phyloP scores from a whole-genome alignment of 2,113 vertebrate species.

The western clawed frog (Xenopus tropicalis) region UCB_Xtro_10.0 CM004444.2:3069001-3069500 shows the following conservation, averaged over 20 bases:
- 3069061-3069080: too few species aligned
- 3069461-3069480: conserved; percentile 91
- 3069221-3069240: conserved; percentile 85
- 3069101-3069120: too few species aligned
- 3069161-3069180: too few species aligned
- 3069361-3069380: conserved; percentile 86
- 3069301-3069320: conserved; percentile 75
- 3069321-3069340: conserved; percentile 85
- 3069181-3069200: conserved; percentile 76
- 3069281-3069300: conserved; percentile 81
- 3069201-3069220: conserved; percentile 88
- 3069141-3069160: too few species aligned
- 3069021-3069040: too few species aligned
- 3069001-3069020: too few species aligned
- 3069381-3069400: conserved; percentile 96
- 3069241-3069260: conserved; percentile 74
- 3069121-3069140: too few species aligned
- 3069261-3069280: conserved; percentile 88
- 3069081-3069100: too few species aligned
- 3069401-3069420: conserved; percentile 97
- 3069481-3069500: conserved; percentile 84
- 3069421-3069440: conserved; percentile 91
- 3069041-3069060: too few species aligned
- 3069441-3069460: conserved; percentile 97
- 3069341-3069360: conserved; percentile 83